phyloP scores from a whole-genome alignment of 2,113 vertebrate species.

The Pongo abelii region DNA sequence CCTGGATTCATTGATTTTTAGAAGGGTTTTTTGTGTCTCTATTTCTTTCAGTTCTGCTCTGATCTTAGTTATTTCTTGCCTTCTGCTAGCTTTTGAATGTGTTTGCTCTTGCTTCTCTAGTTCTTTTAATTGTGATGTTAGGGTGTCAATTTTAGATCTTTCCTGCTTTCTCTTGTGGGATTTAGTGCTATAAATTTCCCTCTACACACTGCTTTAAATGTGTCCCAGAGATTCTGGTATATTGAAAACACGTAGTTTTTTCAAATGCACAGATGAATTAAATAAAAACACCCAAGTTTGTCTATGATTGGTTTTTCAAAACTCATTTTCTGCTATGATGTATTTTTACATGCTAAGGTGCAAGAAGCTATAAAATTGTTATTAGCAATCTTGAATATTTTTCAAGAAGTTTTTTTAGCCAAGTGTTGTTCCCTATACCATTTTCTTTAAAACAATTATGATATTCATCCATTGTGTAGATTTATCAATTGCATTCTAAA shows the following conservation, averaged over 20 bases:
- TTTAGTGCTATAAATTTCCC: too few relatives aligned
- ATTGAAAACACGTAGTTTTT: slow-evolving; percentile 11
- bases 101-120: too few relatives aligned
- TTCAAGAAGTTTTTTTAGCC: background rate
- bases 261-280: background rate
- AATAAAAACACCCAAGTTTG: slow-evolving; percentile 30
- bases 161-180: too few relatives aligned
- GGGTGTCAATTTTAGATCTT: too few relatives aligned
- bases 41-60: too few relatives aligned
- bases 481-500: background rate
- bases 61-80: too few relatives aligned
- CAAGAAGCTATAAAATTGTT: slow-evolving; percentile 35
- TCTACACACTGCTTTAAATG: too few relatives aligned
- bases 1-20: too few relatives aligned
- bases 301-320: slow-evolving; percentile 24
- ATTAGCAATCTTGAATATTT: background rate
- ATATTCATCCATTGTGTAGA: background rate
- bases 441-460: slow-evolving; percentile 17
- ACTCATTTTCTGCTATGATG: background rate
- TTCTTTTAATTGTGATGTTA: too few relatives aligned
- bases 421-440: background rate
- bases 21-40: too few relatives aligned
- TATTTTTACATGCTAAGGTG: background rate
- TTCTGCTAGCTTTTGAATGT: too few relatives aligned
- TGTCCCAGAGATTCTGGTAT: too few relatives aligned